These are phyloP conservation scores for Lota lota DNA, from an alignment of 2,113 vertebrate species.

Conservation along the genomic window DNA sequence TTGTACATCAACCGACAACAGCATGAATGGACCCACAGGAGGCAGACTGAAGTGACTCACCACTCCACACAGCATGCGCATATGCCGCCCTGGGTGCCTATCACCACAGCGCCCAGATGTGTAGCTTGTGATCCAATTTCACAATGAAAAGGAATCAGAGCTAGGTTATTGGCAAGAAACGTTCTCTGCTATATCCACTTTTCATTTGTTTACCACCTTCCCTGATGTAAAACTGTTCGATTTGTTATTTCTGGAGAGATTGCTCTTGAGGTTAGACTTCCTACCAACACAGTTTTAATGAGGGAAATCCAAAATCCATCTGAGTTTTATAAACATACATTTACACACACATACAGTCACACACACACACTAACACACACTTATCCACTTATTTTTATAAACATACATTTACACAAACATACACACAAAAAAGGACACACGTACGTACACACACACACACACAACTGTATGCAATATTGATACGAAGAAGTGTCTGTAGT, in stretches of 20 bases:
- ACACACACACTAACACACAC: background rate
- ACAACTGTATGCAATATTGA: no score
- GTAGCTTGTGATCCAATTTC: slow-evolving; percentile 29
- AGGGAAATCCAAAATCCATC: no score
- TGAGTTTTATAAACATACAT: background rate
- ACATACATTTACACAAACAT: no score
- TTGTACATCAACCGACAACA: slow-evolving; percentile 35
- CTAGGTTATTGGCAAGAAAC: slow-evolving; percentile 13
- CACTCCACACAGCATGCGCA: background rate
- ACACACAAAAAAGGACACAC: no score
- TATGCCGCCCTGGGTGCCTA: no score
- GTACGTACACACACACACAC: background rate
- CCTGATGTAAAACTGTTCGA: background rate
- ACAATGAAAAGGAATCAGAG: slow-evolving; percentile 23
- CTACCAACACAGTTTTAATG: no score
- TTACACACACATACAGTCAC: background rate
- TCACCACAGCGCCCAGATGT: no score
- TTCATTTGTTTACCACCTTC: background rate
- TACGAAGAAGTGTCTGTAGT: no score
- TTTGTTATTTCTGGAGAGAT: background rate
- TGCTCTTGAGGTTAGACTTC: no score
- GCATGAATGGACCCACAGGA: background rate
- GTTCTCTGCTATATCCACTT: background rate
- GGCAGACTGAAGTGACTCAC: background rate
- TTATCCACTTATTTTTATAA: no score